Evolutionary conservation across 2,888 invertebrate species (phyloP), one percentile per base, ranked within the genome.

Genomic region (Acanthosepion lycidas): DNA sequence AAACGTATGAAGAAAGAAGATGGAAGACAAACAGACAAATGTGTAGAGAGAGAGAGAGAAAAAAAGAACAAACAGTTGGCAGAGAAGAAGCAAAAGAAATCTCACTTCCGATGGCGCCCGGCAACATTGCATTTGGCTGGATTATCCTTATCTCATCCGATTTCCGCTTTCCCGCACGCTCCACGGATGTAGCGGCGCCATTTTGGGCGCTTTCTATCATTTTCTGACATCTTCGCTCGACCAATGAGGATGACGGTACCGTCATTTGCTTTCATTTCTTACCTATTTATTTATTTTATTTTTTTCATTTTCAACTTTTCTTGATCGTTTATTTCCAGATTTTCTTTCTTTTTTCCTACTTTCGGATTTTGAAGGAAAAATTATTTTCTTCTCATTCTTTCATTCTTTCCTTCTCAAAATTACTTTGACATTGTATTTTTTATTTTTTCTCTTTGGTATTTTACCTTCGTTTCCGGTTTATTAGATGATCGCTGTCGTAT

Each of bases 101-200:
- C 33, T 78, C 78, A 78, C 78, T 78, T 78, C 78, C 78, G n/a
- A n/a, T 78, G 78, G 78, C 78, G 78, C 78, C 78, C 15, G 78
- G n/a, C 78, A 78, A 78, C 78, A 78, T 33, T 78, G 78, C 78
- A 78, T 78, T 78, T 78, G 78, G 78, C n/a, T n/a, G 78, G 78
- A 78, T 78, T 78, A 78, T 78, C 78, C 78, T 78, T 78, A 78
- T 78, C 78, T 78, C 78, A 78, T 78, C 78, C 78, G 78, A 78
- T 78, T 78, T 78, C 78, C 78, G 78, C 78, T 78, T 78, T 78
- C 78, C 78, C 78, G 78, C 78, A n/a, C 15, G 78, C 78, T 9
- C 78, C n/a, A 33, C 9, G n/a, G n/a, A 78, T 78, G 78, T 78
- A 78, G n/a, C 78, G 78, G 78, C n/a, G 78, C 78, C 78, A 78